phyloP scores from a whole-genome alignment of 2,888 invertebrate species.

The Ferdinandea cuprea region DNA sequence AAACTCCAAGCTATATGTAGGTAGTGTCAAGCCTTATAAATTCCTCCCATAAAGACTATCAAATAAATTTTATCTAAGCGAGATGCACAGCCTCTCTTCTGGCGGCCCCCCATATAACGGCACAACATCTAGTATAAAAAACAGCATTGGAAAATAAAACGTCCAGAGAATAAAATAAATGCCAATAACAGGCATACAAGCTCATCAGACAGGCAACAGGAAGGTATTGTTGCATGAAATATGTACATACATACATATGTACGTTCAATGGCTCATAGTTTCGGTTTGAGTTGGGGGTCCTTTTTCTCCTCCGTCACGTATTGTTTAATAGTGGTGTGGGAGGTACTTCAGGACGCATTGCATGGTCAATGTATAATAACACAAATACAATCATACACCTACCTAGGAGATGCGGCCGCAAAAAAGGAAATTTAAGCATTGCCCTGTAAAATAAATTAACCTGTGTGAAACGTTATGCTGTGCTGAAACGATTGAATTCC shows the following conservation, averaged over 20 bases:
- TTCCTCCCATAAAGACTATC: slow-evolving; percentile 59
- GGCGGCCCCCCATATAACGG: not conserved
- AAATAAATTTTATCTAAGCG: slow-evolving; percentile 69
- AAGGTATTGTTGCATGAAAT: slow-evolving; percentile 66
- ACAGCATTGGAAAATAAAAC: slow-evolving; percentile 52
- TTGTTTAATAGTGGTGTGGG: not conserved
- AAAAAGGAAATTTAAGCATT: slow-evolving; percentile 72
- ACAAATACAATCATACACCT: too few relatives aligned
- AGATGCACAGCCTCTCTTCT: slow-evolving; percentile 5
- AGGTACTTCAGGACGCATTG: slow-evolving; percentile 2
- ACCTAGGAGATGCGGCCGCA: slow-evolving; percentile 36
- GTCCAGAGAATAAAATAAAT: slow-evolving; percentile 70
- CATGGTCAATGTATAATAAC: slow-evolving; percentile 39
- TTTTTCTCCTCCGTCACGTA: slow-evolving; percentile 26
- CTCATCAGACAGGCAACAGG: slow-evolving; percentile 57
- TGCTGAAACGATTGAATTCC: slow-evolving; percentile 72
- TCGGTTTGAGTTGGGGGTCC: slow-evolving; percentile 27
- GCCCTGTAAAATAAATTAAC: slow-evolving; percentile 72
- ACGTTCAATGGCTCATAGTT: slow-evolving; percentile 35
- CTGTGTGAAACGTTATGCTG: slow-evolving; percentile 73
- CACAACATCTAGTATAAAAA: not conserved
- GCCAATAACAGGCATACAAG: slow-evolving; percentile 64
- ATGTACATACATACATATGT: slow-evolving; percentile 22
- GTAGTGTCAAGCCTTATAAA: slow-evolving; percentile 68
- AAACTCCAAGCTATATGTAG: slow-evolving; percentile 25